A percentile compares a stretch with the other conserved stretches of the same genome.
Conservation (phyloP, 2,113 vertebrate species). For the Sebastes fasciatus region DNA sequence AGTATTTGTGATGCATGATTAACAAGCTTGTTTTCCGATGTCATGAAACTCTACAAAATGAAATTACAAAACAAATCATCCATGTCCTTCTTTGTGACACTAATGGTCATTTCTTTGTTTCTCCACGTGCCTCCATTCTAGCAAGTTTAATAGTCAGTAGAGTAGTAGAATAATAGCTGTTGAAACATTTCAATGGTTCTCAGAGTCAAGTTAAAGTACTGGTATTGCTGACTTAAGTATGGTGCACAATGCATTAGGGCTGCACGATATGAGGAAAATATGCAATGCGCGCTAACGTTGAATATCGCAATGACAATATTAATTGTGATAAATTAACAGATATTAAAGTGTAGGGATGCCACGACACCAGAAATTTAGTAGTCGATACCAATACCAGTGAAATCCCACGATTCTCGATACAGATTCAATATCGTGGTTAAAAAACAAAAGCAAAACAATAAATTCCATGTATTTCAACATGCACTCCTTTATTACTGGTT, state of each 20-base stretch:
- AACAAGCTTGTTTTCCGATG: conserved; percentile 3
- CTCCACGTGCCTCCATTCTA: neutral
- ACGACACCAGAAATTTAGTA: too few relatives aligned
- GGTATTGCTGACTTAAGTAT: neutral
- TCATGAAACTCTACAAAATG: neutral
- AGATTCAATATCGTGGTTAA: too few relatives aligned
- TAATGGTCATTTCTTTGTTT: neutral
- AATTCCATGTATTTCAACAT: too few relatives aligned
- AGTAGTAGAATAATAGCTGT: neutral
- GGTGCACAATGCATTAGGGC: neutral
- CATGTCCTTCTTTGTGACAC: neutral
- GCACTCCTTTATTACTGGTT: too few relatives aligned
- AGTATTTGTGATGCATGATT: conserved; percentile 5
- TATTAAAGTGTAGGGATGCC: neutral
- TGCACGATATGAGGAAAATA: too few relatives aligned
- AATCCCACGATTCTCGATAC: too few relatives aligned
- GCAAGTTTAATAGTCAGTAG: neutral
- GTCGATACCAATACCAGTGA: too few relatives aligned
- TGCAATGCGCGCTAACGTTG: too few relatives aligned
- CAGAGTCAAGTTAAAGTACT: neutral
- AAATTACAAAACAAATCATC: neutral
- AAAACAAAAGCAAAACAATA: too few relatives aligned
- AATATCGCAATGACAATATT: neutral
- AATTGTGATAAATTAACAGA: neutral
- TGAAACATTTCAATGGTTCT: neutral